These are phyloP conservation scores for Atta texana DNA, from an alignment of 1,140 invertebrate genomes.

Conservation along the genomic window DNA sequence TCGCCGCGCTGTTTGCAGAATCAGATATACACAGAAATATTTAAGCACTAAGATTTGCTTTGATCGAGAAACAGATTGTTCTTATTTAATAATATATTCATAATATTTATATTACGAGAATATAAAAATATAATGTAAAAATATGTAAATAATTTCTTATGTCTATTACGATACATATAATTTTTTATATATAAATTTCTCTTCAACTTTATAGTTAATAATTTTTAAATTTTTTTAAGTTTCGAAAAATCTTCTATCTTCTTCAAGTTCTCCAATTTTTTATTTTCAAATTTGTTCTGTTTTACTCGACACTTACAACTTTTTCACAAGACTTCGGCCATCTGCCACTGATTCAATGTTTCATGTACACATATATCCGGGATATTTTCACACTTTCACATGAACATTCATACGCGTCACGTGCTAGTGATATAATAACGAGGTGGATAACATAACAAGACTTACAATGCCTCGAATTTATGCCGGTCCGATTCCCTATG, in stretches of 20 bases:
- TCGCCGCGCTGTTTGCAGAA: too few relatives aligned
- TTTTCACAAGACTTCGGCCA: background rate
- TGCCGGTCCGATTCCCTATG: constrained; percentile 37
- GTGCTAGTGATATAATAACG: constrained; percentile 77
- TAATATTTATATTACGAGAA: background rate
- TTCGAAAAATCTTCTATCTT: background rate
- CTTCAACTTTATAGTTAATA: background rate
- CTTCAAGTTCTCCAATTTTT: background rate
- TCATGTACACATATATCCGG: background rate
- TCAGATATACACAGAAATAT: too few relatives aligned
- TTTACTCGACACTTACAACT: background rate
- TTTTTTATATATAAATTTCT: background rate
- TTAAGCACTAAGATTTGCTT: too few relatives aligned
- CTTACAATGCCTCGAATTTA: constrained; percentile 78
- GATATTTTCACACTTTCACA: constrained; percentile 13
- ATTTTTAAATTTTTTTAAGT: background rate
- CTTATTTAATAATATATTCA: too few relatives aligned
- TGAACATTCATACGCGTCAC: constrained; percentile 71
- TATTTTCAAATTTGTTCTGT: background rate
- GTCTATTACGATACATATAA: background rate
- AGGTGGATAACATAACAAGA: constrained; percentile 74
- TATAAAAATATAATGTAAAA: too few relatives aligned
- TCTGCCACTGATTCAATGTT: constrained; percentile 49
- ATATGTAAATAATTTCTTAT: background rate
- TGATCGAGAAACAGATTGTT: too few relatives aligned